phyloP scores from a whole-genome alignment of 1,140 invertebrate genomes.

The Bombus pyrosoma region DNA sequence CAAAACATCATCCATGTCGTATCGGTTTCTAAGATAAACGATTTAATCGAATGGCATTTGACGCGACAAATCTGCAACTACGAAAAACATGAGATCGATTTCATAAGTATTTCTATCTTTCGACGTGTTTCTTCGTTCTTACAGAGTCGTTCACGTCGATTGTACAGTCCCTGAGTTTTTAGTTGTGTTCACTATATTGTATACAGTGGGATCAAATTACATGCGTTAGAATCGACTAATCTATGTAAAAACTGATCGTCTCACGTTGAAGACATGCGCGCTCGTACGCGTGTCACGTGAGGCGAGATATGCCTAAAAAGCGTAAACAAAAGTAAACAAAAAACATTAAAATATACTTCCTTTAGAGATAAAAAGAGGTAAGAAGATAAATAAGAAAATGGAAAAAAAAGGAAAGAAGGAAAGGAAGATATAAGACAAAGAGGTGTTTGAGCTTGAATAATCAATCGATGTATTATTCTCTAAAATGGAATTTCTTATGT shows the following conservation, averaged over 20 bases:
- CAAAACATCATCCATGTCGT: background rate
- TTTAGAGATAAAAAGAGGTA: constrained; percentile 10
- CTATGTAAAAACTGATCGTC: constrained; percentile 18
- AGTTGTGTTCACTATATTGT: constrained; percentile 76
- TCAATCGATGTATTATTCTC: constrained; percentile 15
- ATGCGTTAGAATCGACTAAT: constrained; percentile 63
- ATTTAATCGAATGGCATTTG: constrained; percentile 5
- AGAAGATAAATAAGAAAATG: background rate
- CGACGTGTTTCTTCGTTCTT: background rate
- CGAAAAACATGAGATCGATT: background rate
- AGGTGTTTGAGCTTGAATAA: constrained; percentile 23
- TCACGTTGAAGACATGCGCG: background rate
- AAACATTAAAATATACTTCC: constrained; percentile 10
- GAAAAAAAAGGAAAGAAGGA: background rate
- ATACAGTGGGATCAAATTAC: constrained; percentile 77
- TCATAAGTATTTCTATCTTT: background rate
- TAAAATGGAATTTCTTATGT: constrained; percentile 13
- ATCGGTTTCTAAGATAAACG: background rate
- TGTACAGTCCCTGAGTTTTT: constrained; percentile 73
- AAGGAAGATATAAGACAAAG: background rate
- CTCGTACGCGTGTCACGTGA: background rate
- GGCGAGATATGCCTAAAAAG: constrained; percentile 19
- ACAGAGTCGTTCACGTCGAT: constrained; percentile 28
- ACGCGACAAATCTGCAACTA: background rate
- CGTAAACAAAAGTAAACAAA: background rate